Conservation (phyloP, 2,888 invertebrate genomes). For the Eubasilissa splendida region DNA sequence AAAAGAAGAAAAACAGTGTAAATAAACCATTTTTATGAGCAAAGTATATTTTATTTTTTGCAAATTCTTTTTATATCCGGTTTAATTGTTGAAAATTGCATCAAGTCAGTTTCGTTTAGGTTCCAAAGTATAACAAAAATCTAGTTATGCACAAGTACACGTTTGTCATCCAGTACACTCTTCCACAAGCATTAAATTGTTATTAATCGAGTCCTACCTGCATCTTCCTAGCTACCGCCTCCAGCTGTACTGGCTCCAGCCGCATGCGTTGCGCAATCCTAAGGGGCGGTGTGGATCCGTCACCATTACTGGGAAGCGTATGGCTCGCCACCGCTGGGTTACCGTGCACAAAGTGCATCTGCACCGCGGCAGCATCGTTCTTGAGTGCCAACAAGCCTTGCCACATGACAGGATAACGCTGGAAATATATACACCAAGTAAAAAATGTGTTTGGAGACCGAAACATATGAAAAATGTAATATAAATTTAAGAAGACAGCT, state of each 20-base stretch:
- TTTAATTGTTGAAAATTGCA: too few species aligned
- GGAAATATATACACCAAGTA: constrained; percentile 62
- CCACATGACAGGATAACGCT: constrained; percentile 98
- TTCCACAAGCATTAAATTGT: too few species aligned
- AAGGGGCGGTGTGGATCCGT: constrained; percentile 88
- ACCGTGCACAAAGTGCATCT: constrained; percentile 99
- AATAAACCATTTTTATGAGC: too few species aligned
- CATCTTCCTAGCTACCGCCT: constrained; percentile 97
- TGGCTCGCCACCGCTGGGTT: constrained; percentile 91
- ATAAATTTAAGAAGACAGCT: too few species aligned
- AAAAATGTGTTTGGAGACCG: background rate
- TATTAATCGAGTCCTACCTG: constrained; percentile 74
- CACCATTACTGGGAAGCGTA: constrained; percentile 88
- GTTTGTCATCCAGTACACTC: too few species aligned
- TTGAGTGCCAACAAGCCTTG: constrained; percentile 95
- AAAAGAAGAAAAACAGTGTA: too few species aligned
- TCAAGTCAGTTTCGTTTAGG: too few species aligned
- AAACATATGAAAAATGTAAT: too few species aligned
- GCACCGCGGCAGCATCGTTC: constrained; percentile 97
- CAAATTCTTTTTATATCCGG: too few species aligned
- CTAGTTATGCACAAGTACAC: too few species aligned
- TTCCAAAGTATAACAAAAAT: too few species aligned
- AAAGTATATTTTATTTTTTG: too few species aligned
- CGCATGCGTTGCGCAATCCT: constrained; percentile 98
- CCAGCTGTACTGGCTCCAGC: constrained; percentile 94